Evolutionary conservation across 2,888 invertebrate species (phyloP).

Genomic region (Cylloceria caligata): DNA sequence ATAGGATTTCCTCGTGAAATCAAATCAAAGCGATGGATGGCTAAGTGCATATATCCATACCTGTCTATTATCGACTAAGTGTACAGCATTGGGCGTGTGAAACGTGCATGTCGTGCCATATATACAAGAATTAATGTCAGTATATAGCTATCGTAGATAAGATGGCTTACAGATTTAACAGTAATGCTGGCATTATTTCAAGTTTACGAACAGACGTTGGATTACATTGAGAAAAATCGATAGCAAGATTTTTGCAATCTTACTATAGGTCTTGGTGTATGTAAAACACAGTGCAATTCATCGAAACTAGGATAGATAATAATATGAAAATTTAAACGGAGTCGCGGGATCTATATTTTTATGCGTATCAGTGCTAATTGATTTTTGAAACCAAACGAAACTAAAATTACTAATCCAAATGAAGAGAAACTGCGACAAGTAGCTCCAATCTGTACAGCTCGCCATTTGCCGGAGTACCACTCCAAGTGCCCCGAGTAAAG

Average conservation of each 20-base stretch:
- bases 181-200: no score
- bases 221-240: no score
- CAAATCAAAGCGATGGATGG: background rate
- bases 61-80: background rate
- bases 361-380: background rate
- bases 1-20: conserved; percentile 40
- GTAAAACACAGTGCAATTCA: background rate
- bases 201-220: no score
- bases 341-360: background rate
- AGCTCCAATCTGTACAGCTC: background rate
- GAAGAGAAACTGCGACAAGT: background rate
- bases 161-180: background rate
- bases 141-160: background rate
- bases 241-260: no score
- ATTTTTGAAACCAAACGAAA: background rate
- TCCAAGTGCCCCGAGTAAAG: conserved; percentile 12
- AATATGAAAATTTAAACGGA: background rate
- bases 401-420: background rate
- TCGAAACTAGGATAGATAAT: background rate
- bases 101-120: background rate
- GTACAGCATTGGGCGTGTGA: background rate
- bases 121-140: background rate
- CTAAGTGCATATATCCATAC: background rate
- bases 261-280: no score
- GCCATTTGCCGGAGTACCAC: background rate